Evolutionary conservation across 2,797 vertebrate genomes (phyloP).

Genomic region (Melanotaenia boesemani): DNA sequence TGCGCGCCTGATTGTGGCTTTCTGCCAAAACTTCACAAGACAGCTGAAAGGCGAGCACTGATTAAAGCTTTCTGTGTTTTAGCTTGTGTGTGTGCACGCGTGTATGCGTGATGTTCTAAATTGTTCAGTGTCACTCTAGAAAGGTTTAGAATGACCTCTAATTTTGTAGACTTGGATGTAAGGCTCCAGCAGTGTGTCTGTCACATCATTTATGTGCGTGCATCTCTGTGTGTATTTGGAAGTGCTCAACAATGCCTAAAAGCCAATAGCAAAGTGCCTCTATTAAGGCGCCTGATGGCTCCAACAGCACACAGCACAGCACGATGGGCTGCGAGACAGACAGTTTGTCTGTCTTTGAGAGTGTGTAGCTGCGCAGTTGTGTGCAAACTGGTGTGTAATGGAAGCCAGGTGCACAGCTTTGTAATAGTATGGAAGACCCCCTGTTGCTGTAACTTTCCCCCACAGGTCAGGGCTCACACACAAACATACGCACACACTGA

Average conservation of each 20-base stretch:
- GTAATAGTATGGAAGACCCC: slow-evolving; percentile 63
- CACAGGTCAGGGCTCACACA: slow-evolving; percentile 54
- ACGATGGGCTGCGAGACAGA: slow-evolving; percentile 38
- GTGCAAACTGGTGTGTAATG: slow-evolving; percentile 64
- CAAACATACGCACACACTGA: slow-evolving; percentile 24
- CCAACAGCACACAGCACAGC: slow-evolving; percentile 28
- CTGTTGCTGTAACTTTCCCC: slow-evolving; percentile 56
- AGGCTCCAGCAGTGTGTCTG: slow-evolving; percentile 13
- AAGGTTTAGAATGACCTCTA: slow-evolving; percentile 57
- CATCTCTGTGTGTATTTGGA: slow-evolving; percentile 23
- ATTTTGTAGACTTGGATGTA: slow-evolving; percentile 48
- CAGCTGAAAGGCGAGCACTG: slow-evolving; percentile 18
- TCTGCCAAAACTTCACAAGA: slow-evolving; percentile 3
- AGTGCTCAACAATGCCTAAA: slow-evolving; percentile 66
- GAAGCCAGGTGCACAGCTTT: slow-evolving; percentile 63
- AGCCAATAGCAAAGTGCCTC: slow-evolving; percentile 66
- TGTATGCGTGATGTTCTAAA: slow-evolving; percentile 23
- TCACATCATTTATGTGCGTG: slow-evolving; percentile 10
- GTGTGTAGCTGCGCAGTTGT: slow-evolving; percentile 23
- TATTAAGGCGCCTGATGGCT: slow-evolving; percentile 65
- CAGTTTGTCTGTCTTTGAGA: slow-evolving; percentile 18
- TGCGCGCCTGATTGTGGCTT: background rate
- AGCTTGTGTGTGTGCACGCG: background rate
- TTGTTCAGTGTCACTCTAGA: slow-evolving; percentile 54
- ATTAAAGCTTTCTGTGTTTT: slow-evolving; percentile 7